Conservation (phyloP, 1,140 invertebrate genomes). For the Centruroides sculpturatus region DNA sequence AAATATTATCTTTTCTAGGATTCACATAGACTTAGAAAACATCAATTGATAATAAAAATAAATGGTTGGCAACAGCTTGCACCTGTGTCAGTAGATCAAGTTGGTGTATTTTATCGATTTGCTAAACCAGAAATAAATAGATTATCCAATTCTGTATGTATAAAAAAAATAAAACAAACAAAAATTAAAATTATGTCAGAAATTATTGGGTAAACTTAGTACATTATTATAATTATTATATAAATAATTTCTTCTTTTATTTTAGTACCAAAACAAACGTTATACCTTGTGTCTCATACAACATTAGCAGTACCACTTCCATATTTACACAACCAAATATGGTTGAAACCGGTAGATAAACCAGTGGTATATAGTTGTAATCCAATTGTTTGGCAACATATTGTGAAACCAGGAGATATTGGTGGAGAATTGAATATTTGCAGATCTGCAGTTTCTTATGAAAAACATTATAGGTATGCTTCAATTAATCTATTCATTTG, state of each 20-base stretch:
- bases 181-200: no score
- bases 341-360: conserved; percentile 37
- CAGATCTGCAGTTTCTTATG: background rate
- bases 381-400: conserved; percentile 46
- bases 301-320: conserved; percentile 46
- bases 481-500: no score
- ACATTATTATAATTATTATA: no score
- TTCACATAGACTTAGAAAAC: conserved; percentile 60
- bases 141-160: conserved; percentile 1
- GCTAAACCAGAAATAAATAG: conserved; percentile 31
- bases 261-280: conserved; percentile 4
- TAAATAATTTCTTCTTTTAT: no score
- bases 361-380: conserved; percentile 42
- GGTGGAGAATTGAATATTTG: conserved; percentile 19
- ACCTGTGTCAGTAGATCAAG: conserved; percentile 86
- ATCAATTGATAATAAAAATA: conserved; percentile 73
- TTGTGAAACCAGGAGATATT: conserved; percentile 34
- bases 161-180: background rate
- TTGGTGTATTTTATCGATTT: conserved; percentile 81
- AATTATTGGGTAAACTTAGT: no score
- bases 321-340: conserved; percentile 44
- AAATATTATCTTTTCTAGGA: conserved; percentile 38
- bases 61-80: conserved; percentile 75
- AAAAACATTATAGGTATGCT: no score
- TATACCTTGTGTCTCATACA: conserved; percentile 22